Base-by-base conservation (phyloP, 2,797 vertebrate species). In the Crypturellus tataupa region DNA sequence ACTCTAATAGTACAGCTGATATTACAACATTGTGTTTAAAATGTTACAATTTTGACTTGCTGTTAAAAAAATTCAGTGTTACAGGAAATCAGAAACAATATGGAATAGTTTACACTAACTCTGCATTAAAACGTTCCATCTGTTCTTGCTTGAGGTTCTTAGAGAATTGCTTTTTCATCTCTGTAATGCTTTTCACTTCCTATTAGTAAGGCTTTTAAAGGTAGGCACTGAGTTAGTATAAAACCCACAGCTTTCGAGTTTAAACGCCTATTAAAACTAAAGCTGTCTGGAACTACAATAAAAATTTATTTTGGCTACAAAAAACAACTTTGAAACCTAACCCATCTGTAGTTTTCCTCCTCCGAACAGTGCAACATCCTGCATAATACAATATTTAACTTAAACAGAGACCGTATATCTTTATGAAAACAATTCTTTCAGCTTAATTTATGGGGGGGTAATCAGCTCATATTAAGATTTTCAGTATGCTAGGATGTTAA, bases 181-280 rank as follows among this genome's bases (percentile, higher is more conserved):
- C 96, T 92, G 86, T 95, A 95, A 96, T 95, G 93, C 95, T 97
- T 97, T 96, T 97, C 95, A 96, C 92, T 96, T 97, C 94, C 94
- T 96, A 96, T 97, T 96, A 96, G 92, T 92, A 89, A 96, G 90
- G 95, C 89, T 97, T 93, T 97, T 96, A 95, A 96, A 95, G 94
- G 96, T 76, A 95, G 90, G 93, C 68, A 95, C 75, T 86, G 87
- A 95, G 86, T 96, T 94, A 90, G 89, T 93, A 94, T 86, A 94
- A 97, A 97, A 96, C 93, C 95, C 94, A 89, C 69, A 93, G 83
- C 83, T 94, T 95, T 96, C 78, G 94, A 96, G 83, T 96, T 95
- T 95, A 96, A 96, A 96, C 21, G 93, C 82, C 95, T 97, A 90
- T 96, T 97, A 96, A 96, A 97, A 94, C 72, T 83, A 93, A 94